Conservation (phyloP, 1,140 invertebrate species). For the Micrasema longulum region DNA sequence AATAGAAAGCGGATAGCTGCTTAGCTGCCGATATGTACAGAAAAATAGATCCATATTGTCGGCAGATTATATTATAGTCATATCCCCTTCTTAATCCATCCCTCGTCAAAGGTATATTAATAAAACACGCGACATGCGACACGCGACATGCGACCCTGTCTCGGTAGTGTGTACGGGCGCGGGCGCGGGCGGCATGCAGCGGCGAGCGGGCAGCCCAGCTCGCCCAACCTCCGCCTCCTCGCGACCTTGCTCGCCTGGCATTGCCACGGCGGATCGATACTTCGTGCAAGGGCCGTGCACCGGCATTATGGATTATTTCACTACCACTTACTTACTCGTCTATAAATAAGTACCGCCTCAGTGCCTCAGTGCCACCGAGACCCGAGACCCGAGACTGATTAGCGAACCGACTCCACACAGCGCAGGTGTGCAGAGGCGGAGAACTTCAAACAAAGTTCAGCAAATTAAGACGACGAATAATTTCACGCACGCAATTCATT, state of each 20-base stretch:
- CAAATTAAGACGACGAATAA: too few relatives aligned
- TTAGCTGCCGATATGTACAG: too few relatives aligned
- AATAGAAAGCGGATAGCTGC: too few relatives aligned
- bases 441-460: too few relatives aligned
- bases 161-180: too few relatives aligned
- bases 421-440: too few relatives aligned
- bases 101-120: background rate
- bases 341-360: background rate
- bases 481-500: slow-evolving; percentile 13
- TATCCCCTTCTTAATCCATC: background rate
- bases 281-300: slow-evolving; percentile 25
- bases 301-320: slow-evolving; percentile 14
- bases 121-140: background rate
- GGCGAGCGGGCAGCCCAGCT: background rate
- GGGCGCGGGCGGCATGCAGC: background rate
- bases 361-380: background rate
- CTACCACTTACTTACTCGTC: background rate
- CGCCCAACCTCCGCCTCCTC: too few relatives aligned
- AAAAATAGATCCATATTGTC: too few relatives aligned
- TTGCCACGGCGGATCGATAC: slow-evolving; percentile 22
- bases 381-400: too few relatives aligned
- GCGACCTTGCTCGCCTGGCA: slow-evolving; percentile 21
- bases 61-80: too few relatives aligned
- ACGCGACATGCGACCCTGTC: too few relatives aligned
- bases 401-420: too few relatives aligned